Conservation (phyloP, 2,888 invertebrate species). For the Zaprionus obscuricornis region DNA sequence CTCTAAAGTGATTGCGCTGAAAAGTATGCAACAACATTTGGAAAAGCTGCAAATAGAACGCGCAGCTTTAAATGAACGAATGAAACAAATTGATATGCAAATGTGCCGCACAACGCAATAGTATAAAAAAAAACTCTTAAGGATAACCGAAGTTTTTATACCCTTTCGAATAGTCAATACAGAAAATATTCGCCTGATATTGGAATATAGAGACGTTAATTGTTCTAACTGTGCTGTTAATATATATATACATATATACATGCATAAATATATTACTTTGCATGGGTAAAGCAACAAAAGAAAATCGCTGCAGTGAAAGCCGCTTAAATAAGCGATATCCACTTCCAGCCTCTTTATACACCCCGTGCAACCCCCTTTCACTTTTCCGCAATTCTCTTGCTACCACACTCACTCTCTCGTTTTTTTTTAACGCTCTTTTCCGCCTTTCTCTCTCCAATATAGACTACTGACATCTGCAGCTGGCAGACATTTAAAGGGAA, state of each 20-base stretch:
- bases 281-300: not conserved
- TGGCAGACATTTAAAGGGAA: constrained; percentile 53
- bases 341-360: constrained; percentile 29
- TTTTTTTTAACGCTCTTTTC: constrained; percentile 56
- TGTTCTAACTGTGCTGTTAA: not conserved
- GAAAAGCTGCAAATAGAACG: constrained; percentile 33
- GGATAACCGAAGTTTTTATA: too few relatives aligned
- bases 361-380: too few relatives aligned
- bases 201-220: not conserved
- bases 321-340: constrained; percentile 57
- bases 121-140: constrained; percentile 19
- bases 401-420: too few relatives aligned
- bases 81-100: constrained; percentile 75
- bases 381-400: too few relatives aligned
- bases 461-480: constrained; percentile 54
- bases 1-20: not conserved
- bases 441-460: constrained; percentile 5
- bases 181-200: not conserved
- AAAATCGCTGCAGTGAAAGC: constrained; percentile 14
- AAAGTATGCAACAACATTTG: constrained; percentile 47
- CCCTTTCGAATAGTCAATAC: too few relatives aligned
- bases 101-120: constrained; percentile 40
- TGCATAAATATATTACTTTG: not conserved
- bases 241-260: not conserved
- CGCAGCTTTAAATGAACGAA: constrained; percentile 60